Conservation (phyloP, 2,888 invertebrate genomes). For the Meteorus cinctellus region DNA sequence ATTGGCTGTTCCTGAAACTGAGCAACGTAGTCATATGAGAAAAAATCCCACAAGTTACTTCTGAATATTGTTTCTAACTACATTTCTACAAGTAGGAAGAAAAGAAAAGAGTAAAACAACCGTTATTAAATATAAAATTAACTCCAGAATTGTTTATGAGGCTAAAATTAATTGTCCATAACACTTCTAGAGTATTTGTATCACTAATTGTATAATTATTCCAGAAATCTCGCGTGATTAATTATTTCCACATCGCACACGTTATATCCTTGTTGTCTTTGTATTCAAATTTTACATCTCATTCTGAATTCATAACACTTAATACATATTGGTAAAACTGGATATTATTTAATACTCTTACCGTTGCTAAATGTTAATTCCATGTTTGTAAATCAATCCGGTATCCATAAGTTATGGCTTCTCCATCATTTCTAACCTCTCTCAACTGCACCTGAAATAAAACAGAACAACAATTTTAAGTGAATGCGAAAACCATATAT, state of each 20-base stretch:
- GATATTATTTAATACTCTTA: constrained; percentile 17
- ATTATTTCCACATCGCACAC: constrained; percentile 30
- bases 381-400: constrained; percentile 48
- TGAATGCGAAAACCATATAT: background rate
- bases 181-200: constrained; percentile 14
- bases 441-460: constrained; percentile 45
- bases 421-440: constrained; percentile 35
- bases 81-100: constrained; percentile 23
- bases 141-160: constrained; percentile 29
- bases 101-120: constrained; percentile 34
- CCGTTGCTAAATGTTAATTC: constrained; percentile 52
- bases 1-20: constrained; percentile 79
- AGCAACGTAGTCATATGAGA: constrained; percentile 39
- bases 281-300: no score
- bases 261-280: no score
- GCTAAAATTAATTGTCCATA: constrained; percentile 33
- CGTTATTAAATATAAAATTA: constrained; percentile 44
- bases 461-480: constrained; percentile 18
- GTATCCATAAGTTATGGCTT: constrained; percentile 43
- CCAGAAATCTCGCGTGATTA: constrained; percentile 23
- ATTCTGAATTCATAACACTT: no score
- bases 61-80: background rate
- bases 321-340: background rate
- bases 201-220: constrained; percentile 39
- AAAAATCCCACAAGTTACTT: constrained; percentile 11